Evolutionary conservation across 2,113 vertebrate species (phyloP), one percentile per base, ranked within the genome.

Genomic region (Motacilla alba): DNA sequence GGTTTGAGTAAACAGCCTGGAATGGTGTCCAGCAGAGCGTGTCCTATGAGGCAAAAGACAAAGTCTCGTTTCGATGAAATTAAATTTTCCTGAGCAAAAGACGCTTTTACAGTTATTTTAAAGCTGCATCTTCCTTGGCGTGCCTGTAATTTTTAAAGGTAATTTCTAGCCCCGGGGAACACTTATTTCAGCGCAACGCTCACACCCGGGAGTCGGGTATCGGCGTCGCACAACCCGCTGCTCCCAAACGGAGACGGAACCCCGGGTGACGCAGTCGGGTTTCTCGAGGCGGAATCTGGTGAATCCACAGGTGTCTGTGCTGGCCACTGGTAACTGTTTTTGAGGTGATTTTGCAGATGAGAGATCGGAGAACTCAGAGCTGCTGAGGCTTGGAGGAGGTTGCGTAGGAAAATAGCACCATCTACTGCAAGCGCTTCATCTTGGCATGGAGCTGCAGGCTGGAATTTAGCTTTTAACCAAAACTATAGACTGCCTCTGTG

Each of bases 351-450:
- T 83, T 43, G 63, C 11, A 26, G 43, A 18, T 15, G 33, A 67
- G 12, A 14, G 26, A 17, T 2, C 3, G 1, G 9, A 8, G 47
- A 69, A 33, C 37, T 14, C 41, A 0, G 58, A 46, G 43, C 11
- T 4, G 6, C 35, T 27, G 30, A 46, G 55, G 46, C 33, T 37
- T 4, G 24, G 56, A 47, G 39, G 30, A 27, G 20, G 8, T 35
- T 49, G 16, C 17, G 6, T 58, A 15, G 73, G 95, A 93, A 88
- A 85, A 93, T 2, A 97, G 97, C 97, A 37, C 98, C 97, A 97
- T 80, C 97, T 98, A 16, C 91, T 78, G 98, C 81, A 68, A 56
- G 50, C 19, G 10, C 22, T 12, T 21, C 0, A 2, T 16, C 44
- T 56, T 31, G 30, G 8, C 3, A 0, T 11, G 9, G 35, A 17